phyloP scores from a whole-genome alignment of 1,140 invertebrate genomes.

The Caerostris darwini region DNA sequence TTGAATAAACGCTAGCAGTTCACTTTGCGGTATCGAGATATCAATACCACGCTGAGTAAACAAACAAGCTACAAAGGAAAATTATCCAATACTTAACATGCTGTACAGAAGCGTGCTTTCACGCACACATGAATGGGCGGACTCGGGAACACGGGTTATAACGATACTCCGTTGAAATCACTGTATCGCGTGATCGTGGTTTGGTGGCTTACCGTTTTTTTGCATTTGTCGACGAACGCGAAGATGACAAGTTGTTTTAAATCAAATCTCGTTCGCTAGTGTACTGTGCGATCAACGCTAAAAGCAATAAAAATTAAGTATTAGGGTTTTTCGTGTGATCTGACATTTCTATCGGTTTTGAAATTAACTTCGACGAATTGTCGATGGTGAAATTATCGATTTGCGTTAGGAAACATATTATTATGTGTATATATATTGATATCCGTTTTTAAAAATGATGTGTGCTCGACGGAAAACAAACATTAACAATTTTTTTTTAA shows the following conservation, averaged over 20 bases:
- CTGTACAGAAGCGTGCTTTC: background rate
- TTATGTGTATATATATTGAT: too few relatives aligned
- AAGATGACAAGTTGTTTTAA: conserved; percentile 60
- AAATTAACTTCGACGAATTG: background rate
- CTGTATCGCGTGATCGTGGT: conserved; percentile 43
- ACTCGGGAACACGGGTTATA: background rate
- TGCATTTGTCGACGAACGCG: background rate
- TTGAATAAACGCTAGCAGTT: too few relatives aligned
- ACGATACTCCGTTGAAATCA: conserved; percentile 53
- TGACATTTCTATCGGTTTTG: background rate
- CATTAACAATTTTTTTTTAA: too few relatives aligned
- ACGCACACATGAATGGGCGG: conserved; percentile 45
- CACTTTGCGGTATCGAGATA: background rate
- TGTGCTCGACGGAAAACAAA: too few relatives aligned
- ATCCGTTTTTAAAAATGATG: too few relatives aligned
- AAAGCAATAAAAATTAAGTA: background rate
- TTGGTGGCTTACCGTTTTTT: background rate
- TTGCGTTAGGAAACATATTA: too few relatives aligned
- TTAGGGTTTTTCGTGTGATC: background rate
- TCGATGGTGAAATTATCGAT: background rate
- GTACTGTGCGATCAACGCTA: background rate
- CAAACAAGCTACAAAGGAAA: conserved; percentile 32
- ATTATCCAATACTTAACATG: background rate
- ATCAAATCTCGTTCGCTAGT: background rate
- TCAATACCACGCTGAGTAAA: background rate